A percentile compares a stretch with the other conserved stretches of the same genome.
phyloP scores from a whole-genome alignment of 2,888 invertebrate species.

The Himalopsyche japonica region DNA sequence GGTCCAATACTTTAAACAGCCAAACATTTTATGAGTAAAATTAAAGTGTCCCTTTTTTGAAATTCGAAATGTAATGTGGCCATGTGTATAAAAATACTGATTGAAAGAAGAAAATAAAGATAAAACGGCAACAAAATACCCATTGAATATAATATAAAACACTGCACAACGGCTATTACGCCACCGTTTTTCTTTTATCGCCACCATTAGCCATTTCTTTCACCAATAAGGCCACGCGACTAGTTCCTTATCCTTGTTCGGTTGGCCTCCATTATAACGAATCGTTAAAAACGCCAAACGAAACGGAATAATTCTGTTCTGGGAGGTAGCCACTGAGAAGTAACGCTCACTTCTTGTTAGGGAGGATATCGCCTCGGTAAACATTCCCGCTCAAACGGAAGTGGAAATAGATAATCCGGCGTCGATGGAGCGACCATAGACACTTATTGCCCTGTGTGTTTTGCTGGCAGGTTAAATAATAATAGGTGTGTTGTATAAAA shows the following conservation, averaged over 20 bases:
- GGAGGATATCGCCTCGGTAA: background rate
- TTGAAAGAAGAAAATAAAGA: too few species aligned
- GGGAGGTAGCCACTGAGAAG: background rate
- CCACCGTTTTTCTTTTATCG: too few species aligned
- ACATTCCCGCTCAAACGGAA: background rate
- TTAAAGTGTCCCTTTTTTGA: too few species aligned
- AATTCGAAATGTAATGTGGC: too few species aligned
- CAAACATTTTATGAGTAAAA: too few species aligned
- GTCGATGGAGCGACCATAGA: background rate
- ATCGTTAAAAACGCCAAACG: constrained; percentile 1
- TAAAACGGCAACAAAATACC: too few species aligned
- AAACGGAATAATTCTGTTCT: background rate
- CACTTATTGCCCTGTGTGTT: background rate
- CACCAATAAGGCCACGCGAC: background rate
- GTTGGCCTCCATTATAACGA: background rate
- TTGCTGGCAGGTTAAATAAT: too few species aligned
- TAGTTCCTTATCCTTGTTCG: background rate
- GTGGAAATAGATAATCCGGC: background rate
- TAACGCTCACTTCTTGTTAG: background rate
- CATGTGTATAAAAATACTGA: too few species aligned
- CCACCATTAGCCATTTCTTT: constrained; percentile 6
- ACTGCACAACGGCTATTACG: too few species aligned
- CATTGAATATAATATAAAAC: too few species aligned
- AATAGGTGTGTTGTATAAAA: too few species aligned
- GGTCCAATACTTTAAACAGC: too few species aligned